phyloP scores from a whole-genome alignment of 1,140 invertebrate species.

The Laupala kohalensis region DNA sequence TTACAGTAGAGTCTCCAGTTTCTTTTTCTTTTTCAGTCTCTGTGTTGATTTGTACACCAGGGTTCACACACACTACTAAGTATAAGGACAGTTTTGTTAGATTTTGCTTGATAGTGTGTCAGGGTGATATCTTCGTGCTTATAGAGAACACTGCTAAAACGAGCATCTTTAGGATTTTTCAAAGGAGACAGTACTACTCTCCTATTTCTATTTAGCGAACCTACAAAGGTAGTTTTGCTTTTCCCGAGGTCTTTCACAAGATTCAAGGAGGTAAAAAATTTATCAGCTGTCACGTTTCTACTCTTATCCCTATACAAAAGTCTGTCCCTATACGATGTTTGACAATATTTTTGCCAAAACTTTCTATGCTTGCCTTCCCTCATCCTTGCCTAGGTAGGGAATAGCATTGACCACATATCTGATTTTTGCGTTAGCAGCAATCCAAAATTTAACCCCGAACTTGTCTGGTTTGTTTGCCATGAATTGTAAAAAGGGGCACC shows the following conservation, averaged over 20 bases:
- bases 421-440: background rate
- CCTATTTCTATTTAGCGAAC: constrained; percentile 15
- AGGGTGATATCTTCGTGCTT: constrained; percentile 8
- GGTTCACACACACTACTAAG: constrained; percentile 10
- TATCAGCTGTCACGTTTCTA: constrained; percentile 23
- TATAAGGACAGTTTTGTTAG: constrained; percentile 16
- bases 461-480: constrained; percentile 7
- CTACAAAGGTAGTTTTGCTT: constrained; percentile 8
- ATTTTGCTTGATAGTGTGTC: constrained; percentile 18
- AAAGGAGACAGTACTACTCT: background rate
- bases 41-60: background rate
- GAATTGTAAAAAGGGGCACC: constrained; percentile 4
- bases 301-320: background rate
- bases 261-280: constrained; percentile 21
- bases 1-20: constrained; percentile 19
- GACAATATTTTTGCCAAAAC: background rate
- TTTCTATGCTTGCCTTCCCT: background rate
- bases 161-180: background rate
- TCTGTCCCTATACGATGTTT: background rate
- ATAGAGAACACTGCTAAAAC: background rate
- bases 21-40: constrained; percentile 13
- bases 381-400: constrained; percentile 6
- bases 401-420: constrained; percentile 9
- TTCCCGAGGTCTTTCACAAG: constrained; percentile 17
- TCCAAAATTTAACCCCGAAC: constrained; percentile 8